Percentiles rank a stretch among this genome's conserved stretches.
phyloP scores from a whole-genome alignment of 2,888 invertebrate genomes.

The Chydorus sphaericus region DNA sequence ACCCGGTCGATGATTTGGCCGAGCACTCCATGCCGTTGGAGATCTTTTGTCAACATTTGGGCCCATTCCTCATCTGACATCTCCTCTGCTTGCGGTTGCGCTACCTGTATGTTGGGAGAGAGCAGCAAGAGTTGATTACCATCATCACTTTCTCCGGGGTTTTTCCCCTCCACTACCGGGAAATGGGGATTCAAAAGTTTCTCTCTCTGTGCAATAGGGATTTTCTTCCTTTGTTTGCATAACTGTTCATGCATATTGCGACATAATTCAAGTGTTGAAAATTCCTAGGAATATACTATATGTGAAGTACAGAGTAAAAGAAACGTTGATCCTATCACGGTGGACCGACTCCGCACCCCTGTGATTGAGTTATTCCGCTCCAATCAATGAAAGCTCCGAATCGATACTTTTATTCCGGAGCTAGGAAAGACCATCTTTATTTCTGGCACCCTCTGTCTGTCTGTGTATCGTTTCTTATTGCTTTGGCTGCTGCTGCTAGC shows the following conservation, averaged over 20 bases:
- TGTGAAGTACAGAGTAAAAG: neutral
- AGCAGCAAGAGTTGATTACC: neutral
- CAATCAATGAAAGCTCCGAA: too few relatives aligned
- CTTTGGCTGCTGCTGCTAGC: too few relatives aligned
- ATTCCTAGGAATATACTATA: too few relatives aligned
- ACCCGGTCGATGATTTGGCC: conserved; percentile 12
- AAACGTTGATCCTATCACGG: neutral
- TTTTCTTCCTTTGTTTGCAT: neutral
- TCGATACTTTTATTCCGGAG: too few relatives aligned
- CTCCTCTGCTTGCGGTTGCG: conserved; percentile 17
- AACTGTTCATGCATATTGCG: neutral
- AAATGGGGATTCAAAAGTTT: neutral
- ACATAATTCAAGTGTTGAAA: too few relatives aligned
- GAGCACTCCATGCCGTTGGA: conserved; percentile 15
- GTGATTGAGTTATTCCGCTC: too few relatives aligned
- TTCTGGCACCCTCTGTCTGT: too few relatives aligned
- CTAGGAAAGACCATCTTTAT: too few relatives aligned
- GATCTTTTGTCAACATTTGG: conserved; percentile 14
- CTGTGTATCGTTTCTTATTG: too few relatives aligned
- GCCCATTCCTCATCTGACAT: conserved; percentile 17
- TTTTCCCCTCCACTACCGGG: too few relatives aligned
- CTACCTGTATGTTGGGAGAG: neutral
- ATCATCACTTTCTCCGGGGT: neutral
- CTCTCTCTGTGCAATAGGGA: neutral
- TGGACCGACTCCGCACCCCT: too few relatives aligned